These are phyloP conservation scores for Apocheima hispidaria DNA, from an alignment of 2,888 invertebrate species.

Conservation along the genomic window DNA sequence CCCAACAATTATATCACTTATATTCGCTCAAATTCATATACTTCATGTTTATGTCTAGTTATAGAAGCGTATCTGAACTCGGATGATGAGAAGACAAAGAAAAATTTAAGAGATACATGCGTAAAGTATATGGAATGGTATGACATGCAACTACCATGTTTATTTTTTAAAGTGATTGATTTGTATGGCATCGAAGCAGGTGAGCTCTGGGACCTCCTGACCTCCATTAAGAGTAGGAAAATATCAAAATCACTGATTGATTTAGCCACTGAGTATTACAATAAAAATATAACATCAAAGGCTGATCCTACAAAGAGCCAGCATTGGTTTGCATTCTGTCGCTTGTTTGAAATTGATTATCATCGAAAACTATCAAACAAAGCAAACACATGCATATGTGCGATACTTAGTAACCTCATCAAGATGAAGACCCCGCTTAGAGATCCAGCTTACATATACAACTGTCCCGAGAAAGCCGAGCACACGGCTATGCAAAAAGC, in stretches of 20 bases:
- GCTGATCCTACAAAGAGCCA: neutral
- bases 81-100: conserved; percentile 11
- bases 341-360: neutral
- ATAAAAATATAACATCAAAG: neutral
- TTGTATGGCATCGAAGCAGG: conserved; percentile 2
- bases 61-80: conserved; percentile 5
- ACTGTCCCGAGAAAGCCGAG: neutral
- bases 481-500: neutral
- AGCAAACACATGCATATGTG: neutral
- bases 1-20: neutral
- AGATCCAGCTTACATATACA: neutral
- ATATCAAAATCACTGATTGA: neutral
- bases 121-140: conserved; percentile 12
- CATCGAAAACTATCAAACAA: neutral
- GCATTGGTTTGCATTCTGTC: conserved; percentile 11
- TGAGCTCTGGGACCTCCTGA: conserved; percentile 4
- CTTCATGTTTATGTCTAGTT: neutral
- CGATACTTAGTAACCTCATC: neutral
- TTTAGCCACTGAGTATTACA: conserved; percentile 3
- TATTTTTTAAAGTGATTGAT: conserved; percentile 7
- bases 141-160: conserved; percentile 4
- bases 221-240: neutral
- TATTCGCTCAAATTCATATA: neutral
- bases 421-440: neutral
- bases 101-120: neutral